Base-by-base conservation (phyloP, 2,113 vertebrate genomes). In the Erpornis zantholeuca region DNA sequence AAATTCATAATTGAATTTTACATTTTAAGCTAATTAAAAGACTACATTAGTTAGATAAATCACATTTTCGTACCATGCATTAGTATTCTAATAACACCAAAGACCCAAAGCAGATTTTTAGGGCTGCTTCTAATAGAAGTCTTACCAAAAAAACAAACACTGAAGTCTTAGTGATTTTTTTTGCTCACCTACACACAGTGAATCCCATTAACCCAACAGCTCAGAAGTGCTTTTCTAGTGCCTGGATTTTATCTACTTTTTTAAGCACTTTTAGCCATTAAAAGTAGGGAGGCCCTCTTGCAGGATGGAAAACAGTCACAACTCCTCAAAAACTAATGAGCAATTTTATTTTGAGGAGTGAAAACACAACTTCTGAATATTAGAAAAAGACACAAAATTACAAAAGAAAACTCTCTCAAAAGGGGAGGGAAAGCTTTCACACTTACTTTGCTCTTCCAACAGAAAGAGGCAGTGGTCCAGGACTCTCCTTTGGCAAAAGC, bases 371-470 rank as follows among this genome's bases (percentile, higher is more conserved):
- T 33, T 71, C 15, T 57, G n/a, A 72, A 42, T 40, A 61, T 8
- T 4, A 44, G 21, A 12, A 63, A 65, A 9, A 65, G 9, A 68
- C 1, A 65, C 1, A 45, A 52, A 49, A 44, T 20, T 57, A 7
- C 18, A 57, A 35, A 84, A 71, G n/a, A 75, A 84, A 86, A 33
- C 4, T 2, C 11, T 12, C 42, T 10, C 16, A n/a, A 27, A 36
- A 69, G 6, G 8, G 19, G 5, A 81, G 17, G 15, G 33, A 63
- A 81, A 88, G 7, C n/a, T 73, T 44, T 71, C 61, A 83, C 68
- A 83, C 90, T 95, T 97, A 99, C 99, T 99, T 99, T 94, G 99
- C 99, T 98, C 98, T 99, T 82, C 93, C 98, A 82, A 99, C 52
- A 57, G 98, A 94, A 42, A 99, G 98, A 18, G 98, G 97, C 86